Percentiles rank a stretch among this genome's conserved stretches.
Evolutionary conservation across 64 coral and sea anemone species (phyloP).

Genomic region (Acropora tenuis): DNA sequence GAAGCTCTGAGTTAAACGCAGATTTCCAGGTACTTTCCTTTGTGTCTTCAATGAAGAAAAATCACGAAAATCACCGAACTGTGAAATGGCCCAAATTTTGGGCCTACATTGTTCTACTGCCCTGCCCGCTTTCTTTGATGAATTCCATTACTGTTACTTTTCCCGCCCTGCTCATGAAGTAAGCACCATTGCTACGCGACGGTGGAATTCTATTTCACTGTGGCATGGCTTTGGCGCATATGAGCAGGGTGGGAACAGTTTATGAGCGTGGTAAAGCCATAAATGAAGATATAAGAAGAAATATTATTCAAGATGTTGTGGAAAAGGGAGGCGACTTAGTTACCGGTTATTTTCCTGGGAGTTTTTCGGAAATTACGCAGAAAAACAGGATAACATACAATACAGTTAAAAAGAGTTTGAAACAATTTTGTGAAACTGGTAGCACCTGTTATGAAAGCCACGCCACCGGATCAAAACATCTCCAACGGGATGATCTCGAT

Average conservation of each 20-base stretch:
- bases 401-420: slow-evolving; percentile 26
- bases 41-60: no score
- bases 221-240: background rate
- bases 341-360: slow-evolving; percentile 30
- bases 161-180: no score
- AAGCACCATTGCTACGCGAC: no score
- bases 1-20: no score
- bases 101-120: no score
- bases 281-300: slow-evolving; percentile 35
- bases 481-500: slow-evolving; percentile 35
- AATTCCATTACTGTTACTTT: slow-evolving; percentile 1
- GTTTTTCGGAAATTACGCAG: slow-evolving; percentile 18
- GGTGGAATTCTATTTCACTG: no score
- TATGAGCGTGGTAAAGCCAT: slow-evolving; percentile 25
- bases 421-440: slow-evolving; percentile 25
- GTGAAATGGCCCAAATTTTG: no score
- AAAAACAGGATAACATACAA: slow-evolving; percentile 35
- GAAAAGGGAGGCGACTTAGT: slow-evolving; percentile 21
- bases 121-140: background rate
- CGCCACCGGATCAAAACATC: no score
- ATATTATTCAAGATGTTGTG: slow-evolving; percentile 34
- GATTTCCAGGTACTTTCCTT: no score
- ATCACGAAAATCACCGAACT: no score
- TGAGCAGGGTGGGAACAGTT: background rate
- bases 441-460: background rate